Percentiles rank a stretch among this genome's conserved stretches.
Conservation (phyloP, 2,888 invertebrate genomes). For the Xanthia togata region DNA sequence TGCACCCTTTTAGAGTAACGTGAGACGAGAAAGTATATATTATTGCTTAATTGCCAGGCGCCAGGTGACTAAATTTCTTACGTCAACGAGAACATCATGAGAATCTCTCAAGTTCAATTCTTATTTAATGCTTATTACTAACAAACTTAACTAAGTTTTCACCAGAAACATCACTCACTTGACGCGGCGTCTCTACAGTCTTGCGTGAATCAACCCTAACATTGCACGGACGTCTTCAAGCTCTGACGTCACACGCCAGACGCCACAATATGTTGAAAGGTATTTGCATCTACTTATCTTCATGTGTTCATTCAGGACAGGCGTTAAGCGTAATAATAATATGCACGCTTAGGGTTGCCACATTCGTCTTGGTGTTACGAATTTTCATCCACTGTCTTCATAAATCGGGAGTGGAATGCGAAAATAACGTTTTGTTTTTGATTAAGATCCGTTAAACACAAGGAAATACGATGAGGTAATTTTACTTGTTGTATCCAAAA, state of each 20-base stretch:
- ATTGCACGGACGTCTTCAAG: slow-evolving; percentile 25
- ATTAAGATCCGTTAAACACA: neutral
- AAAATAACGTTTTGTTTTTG: slow-evolving; percentile 13
- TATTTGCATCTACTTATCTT: slow-evolving; percentile 54
- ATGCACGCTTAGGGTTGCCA: slow-evolving; percentile 30
- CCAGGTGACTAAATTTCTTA: neutral
- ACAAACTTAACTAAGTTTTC: neutral
- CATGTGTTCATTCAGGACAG: slow-evolving; percentile 29
- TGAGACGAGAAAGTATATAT: neutral
- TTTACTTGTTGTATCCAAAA: neutral
- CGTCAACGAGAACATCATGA: neutral
- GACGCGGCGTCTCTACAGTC: neutral
- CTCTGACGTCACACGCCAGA: slow-evolving; percentile 7
- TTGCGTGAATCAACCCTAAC: slow-evolving; percentile 6
- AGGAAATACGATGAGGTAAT: neutral
- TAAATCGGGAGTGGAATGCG: neutral
- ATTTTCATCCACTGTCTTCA: slow-evolving; percentile 7
- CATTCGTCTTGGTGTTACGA: slow-evolving; percentile 16
- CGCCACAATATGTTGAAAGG: slow-evolving; percentile 29
- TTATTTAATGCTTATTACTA: neutral
- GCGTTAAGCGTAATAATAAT: slow-evolving; percentile 42
- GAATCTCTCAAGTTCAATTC: neutral
- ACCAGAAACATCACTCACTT: neutral
- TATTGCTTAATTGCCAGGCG: neutral
- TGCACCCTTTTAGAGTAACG: neutral